A percentile compares a stretch with the other conserved stretches of the same genome.
These are phyloP conservation scores for Nycticebus coucang DNA, from an alignment of 2,113 vertebrate species.

Conservation along the genomic window DNA sequence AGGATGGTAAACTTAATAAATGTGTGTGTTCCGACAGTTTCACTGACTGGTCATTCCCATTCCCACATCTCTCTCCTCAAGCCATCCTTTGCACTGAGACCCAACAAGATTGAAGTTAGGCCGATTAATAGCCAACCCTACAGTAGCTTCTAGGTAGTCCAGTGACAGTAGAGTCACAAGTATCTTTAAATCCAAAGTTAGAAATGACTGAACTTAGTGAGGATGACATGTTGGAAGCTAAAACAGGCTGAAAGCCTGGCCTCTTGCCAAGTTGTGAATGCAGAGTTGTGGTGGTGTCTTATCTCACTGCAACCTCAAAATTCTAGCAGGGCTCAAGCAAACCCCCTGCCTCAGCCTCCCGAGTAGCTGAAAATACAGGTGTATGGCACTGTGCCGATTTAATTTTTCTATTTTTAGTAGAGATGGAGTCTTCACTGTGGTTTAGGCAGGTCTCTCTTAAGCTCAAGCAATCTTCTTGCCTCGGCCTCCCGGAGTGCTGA, in stretches of 20 bases:
- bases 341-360: too few species aligned
- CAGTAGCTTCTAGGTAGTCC: not conserved
- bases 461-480: too few species aligned
- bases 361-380: too few species aligned
- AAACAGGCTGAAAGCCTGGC: not conserved
- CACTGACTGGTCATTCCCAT: not conserved
- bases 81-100: not conserved
- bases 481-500: too few species aligned
- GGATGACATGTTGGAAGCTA: not conserved
- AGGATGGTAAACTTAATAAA: not conserved
- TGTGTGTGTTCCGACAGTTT: not conserved
- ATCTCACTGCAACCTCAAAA: too few species aligned
- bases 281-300: too few species aligned
- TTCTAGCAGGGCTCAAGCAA: too few species aligned
- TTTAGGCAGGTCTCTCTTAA: too few species aligned
- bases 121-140: not conserved
- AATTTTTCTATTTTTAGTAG: too few species aligned
- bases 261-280: not conserved
- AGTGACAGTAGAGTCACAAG: not conserved
- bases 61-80: not conserved
- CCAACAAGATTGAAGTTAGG: not conserved
- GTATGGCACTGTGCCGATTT: too few species aligned
- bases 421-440: too few species aligned
- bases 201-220: not conserved
- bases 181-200: not conserved